Base-by-base conservation (phyloP, 2,797 vertebrate genomes). In the Lepus townsendii region DNA sequence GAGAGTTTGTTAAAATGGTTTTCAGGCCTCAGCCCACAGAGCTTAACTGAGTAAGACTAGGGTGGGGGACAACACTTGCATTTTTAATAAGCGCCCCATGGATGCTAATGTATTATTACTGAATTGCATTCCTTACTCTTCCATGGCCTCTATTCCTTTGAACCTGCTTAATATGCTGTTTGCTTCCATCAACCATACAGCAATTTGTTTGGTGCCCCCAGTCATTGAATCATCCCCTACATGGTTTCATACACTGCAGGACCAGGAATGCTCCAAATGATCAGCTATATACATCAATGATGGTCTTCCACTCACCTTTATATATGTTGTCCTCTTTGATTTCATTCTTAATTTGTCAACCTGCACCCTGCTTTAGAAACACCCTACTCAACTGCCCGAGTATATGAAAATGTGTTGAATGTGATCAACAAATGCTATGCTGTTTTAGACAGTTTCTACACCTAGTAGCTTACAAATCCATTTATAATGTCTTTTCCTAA, bases 211-310 rank as follows among this genome's bases (percentile, higher is more conserved):
- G n/a, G 35, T 32, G 10, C 16, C 2, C 3, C 5, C 7, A 10
- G 1, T 57, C 54, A 24, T 69, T 78, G 22, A 5, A 1, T 82
- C 42, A 47, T 10, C 19, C 9, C 13, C 85, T 87, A 32, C 24
- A 63, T 27, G 30, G 14, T 66, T 19, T 26, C n/a, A 9, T 16
- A 19, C 7, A 50, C 35, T 30, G 85, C 38, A 32, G 2, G 17
- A 30, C 8, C 1, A 52, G 2, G 24, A n/a, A 20, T 38, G 4
- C 38, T 57, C 30, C 2, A 38, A 35, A 22, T 10, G 32, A 32
- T 77, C 27, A 62, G 0, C 3, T 68, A 0, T 63, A 5, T 16
- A 1, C 2, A 2, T 76, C n/a, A 14, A 1, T 0, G 0, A 30
- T 47, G 14, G 22, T 72, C 22, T 78, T 47, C 7, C 13, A 30